Evolutionary conservation across 1,140 invertebrate species (phyloP), one percentile per base, ranked within the genome.

Genomic region (Paraescarpia echinospica): DNA sequence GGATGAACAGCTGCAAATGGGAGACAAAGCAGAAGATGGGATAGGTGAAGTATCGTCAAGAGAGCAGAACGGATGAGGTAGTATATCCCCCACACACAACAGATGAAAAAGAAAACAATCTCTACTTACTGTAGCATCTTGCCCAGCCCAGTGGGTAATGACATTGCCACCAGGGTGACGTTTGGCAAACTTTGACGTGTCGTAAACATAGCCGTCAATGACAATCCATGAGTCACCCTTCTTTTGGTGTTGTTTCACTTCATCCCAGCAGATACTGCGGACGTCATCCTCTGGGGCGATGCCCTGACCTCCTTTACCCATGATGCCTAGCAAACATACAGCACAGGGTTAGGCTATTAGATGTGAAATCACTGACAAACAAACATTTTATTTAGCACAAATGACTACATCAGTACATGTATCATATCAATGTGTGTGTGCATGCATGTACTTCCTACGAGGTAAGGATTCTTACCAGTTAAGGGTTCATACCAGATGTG

Each of bases 81-180:
- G n/a, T 12, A 41, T 41, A 41, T 12, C 4, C 4, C 12, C 41
- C 41, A 90, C 31, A 90, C 89, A 48, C 14, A 34, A 35, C 31
- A 4, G 18, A 48, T 31, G 8, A 22, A 35, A 33, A 0, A 18
- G 12, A 12, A 34, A 92, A 14, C 8, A 92, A 92, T 31, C 91
- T 35, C 14, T 91, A 92, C 94, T 95, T 94, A 96, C 96, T 92
- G 96, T 96, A n/a, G 96, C 95, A 93, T 96, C 96, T 93, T 96
- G 94, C 51, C 96, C 96, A 91, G 95, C 95, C 93, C 94, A 96
- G 92, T 96, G 94, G 27, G 94, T 94, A 34, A 96, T 92, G 31
- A 96, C 94, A 92, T 94, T 94, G 34, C 96, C 96, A 31, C 96
- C 96, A 0, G 96, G 96, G 93, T 96, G 96, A 91, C 93, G 94